Base-by-base conservation (phyloP, 2,113 vertebrate species). In the Rhabdomys dilectus region DNA sequence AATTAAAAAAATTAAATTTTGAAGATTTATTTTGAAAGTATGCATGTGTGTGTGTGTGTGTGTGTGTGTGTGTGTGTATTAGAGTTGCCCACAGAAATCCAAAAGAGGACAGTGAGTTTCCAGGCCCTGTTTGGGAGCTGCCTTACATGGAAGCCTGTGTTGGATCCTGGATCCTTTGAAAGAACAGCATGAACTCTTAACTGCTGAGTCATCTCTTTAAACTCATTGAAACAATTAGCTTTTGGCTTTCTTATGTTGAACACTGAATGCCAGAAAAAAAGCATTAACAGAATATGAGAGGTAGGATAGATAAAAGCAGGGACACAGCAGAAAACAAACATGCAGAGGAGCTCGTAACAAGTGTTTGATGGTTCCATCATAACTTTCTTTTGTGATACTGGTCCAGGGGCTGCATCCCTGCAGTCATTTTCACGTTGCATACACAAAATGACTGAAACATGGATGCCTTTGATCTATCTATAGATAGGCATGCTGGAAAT, bases 1-100 rank as follows among this genome's bases (percentile, higher is more conserved):
- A 76, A 90, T 45, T 94, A 90, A 26, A 95, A 51, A 51, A 88
- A 81, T n/a, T 36, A 62, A 48, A 58, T 82, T 96, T 94, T 19
- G 13, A 2, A 66, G 26, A 64, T 64, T 64, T 66, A 86, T 45
- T 86, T 48, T 86, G 42, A 48, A 48, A 48, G 36, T 86, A 10
- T 48, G n/a, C n/a, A n/a, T n/a, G 29, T 34, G 26, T 66, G 39
- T 77, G 75, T 48, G 31, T 85, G 60, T 58, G 42, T 66, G 16
- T 42, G 24, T 31, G 13, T 12, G 31, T 66, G 8, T 85, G 16
- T 13, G 19, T 45, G 29, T 64, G 16, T 64, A 42, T 48, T 34
- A 86, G 42, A 66, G 8, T 34, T 66, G 10, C 17, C 84, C 7
- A n/a, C 21, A 29, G 42, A 62, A 48, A 17, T 86, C 9, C 39